phyloP scores from a whole-genome alignment of 2,113 vertebrate species.

The Raja brachyura region DNA sequence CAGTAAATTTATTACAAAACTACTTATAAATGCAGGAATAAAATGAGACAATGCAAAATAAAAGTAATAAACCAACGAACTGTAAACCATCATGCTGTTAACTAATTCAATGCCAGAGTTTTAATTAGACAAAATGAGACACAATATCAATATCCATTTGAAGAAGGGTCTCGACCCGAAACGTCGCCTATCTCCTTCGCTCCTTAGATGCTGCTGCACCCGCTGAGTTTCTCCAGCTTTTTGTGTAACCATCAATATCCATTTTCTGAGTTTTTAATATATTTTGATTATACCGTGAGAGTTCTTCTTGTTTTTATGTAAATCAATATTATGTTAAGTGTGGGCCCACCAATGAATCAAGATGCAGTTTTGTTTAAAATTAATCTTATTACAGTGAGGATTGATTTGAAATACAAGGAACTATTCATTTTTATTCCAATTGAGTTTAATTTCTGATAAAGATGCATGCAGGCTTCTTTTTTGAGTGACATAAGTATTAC shows the following conservation, averaged over 20 bases:
- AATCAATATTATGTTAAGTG: slow-evolving; percentile 6
- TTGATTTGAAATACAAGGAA: background rate
- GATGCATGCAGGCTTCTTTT: background rate
- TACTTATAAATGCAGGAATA: background rate
- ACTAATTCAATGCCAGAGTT: background rate
- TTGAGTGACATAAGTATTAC: background rate
- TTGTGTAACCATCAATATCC: background rate
- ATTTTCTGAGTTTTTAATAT: slow-evolving; percentile 17
- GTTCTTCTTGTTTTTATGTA: background rate
- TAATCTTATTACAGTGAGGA: background rate
- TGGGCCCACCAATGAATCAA: background rate
- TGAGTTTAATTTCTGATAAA: background rate
- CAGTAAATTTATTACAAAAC: background rate
- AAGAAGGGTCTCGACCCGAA: too few relatives aligned
- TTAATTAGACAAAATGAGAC: background rate
- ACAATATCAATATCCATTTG: background rate
- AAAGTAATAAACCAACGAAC: background rate
- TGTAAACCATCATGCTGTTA: background rate
- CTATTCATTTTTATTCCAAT: background rate
- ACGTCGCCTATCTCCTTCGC: too few relatives aligned
- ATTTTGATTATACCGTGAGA: background rate
- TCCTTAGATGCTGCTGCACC: too few relatives aligned
- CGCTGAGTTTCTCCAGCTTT: too few relatives aligned
- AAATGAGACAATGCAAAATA: background rate
- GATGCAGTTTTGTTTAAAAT: background rate